phyloP scores from a whole-genome alignment of 2,888 invertebrate genomes.

The Mantis religiosa region DNA sequence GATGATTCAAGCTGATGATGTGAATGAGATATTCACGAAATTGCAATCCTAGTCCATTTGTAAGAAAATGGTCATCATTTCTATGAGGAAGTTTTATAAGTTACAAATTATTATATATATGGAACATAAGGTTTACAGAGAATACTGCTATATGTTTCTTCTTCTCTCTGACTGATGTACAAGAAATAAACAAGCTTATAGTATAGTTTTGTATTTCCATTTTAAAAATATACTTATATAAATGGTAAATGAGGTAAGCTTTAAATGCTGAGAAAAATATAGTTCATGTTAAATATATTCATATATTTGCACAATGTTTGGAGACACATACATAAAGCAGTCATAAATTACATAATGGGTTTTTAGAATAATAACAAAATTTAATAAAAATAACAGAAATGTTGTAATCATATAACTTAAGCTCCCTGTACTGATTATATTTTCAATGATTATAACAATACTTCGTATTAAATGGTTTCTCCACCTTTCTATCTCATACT shows the following conservation, averaged over 20 bases:
- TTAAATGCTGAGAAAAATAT: neutral
- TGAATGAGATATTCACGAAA: too few species aligned
- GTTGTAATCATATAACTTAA: neutral
- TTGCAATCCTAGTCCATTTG: too few species aligned
- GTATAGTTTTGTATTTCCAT: too few species aligned
- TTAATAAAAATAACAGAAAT: neutral
- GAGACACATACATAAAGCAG: neutral
- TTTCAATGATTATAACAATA: neutral
- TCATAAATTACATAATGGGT: neutral
- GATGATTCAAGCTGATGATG: too few species aligned
- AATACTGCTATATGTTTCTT: too few species aligned
- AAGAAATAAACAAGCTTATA: too few species aligned
- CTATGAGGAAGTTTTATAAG: too few species aligned
- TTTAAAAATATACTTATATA: too few species aligned
- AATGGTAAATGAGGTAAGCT: neutral
- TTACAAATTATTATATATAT: too few species aligned
- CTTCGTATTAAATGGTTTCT: neutral
- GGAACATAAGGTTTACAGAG: too few species aligned
- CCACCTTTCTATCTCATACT: neutral
- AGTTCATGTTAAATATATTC: neutral
- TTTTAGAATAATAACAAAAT: neutral
- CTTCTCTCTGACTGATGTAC: too few species aligned
- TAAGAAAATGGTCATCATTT: too few species aligned
- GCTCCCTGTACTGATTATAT: neutral
- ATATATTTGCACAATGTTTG: neutral